phyloP scores from a whole-genome alignment of 2,888 invertebrate species.

The Pollenia griseotomentosa region DNA sequence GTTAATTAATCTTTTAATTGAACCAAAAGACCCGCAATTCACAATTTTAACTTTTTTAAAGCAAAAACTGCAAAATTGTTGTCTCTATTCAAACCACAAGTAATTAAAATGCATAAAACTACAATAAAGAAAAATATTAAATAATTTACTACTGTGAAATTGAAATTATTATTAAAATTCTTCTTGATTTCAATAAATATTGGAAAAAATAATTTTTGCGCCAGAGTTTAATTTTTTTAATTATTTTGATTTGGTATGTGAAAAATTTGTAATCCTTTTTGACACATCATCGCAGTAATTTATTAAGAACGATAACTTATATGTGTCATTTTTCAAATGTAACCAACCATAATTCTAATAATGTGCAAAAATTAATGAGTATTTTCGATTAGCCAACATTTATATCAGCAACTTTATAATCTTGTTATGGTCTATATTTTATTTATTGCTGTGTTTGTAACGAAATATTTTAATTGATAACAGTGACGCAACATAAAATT shows the following conservation, averaged over 20 bases:
- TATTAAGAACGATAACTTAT: too few relatives aligned
- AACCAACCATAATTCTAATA: too few relatives aligned
- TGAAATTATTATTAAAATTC: not conserved
- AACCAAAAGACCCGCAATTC: not conserved
- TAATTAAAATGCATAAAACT: not conserved
- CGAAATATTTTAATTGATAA: not conserved
- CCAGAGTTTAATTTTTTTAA: too few relatives aligned
- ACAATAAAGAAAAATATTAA: not conserved
- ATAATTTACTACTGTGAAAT: not conserved
- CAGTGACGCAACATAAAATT: too few relatives aligned
- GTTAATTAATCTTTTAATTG: conserved; percentile 12
- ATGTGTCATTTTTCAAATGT: too few relatives aligned
- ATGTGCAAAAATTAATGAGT: not conserved
- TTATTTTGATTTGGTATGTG: too few relatives aligned
- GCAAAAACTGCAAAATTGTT: not conserved
- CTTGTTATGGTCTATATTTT: not conserved
- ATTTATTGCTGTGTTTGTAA: not conserved
- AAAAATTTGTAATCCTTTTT: too few relatives aligned
- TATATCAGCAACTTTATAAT: not conserved
- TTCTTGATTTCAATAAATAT: not conserved
- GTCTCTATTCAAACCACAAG: not conserved
- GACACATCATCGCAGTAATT: too few relatives aligned
- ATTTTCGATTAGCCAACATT: not conserved
- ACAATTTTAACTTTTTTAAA: not conserved
- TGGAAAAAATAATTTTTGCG: not conserved